A percentile compares a stretch with the other conserved stretches of the same genome.
Evolutionary conservation across 2,888 invertebrate species (phyloP).

Genomic region (Rhagonycha fulva): DNA sequence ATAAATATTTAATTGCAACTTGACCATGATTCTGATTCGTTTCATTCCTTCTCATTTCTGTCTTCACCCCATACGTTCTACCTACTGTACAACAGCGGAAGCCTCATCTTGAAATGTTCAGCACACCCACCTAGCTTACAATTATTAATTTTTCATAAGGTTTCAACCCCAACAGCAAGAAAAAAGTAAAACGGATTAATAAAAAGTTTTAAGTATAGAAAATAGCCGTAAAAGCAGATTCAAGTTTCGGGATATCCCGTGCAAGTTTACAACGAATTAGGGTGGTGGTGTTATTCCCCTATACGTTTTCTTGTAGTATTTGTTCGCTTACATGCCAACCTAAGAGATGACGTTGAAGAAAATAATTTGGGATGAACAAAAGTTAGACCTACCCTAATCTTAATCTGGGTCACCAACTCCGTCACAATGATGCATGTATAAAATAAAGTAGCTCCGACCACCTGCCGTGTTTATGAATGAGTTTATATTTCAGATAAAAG

Average conservation of each 20-base stretch:
- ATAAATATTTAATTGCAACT: not conserved
- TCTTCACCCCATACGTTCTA: not conserved
- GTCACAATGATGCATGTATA: constrained; percentile 35
- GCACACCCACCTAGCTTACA: not conserved
- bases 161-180: not conserved
- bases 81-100: not conserved
- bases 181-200: not conserved
- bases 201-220: not conserved
- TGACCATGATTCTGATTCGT: not conserved
- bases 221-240: not conserved
- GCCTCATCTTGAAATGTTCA: not conserved
- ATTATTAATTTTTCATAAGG: not conserved
- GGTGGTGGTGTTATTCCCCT: not conserved
- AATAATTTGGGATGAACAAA: constrained; percentile 38
- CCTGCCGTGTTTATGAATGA: constrained; percentile 40
- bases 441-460: constrained; percentile 39
- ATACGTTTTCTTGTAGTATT: not conserved
- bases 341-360: constrained; percentile 32
- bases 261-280: not conserved
- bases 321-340: constrained; percentile 10
- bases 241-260: not conserved
- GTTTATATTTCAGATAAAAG: constrained; percentile 38
- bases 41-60: no score
- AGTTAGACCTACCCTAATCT: constrained; percentile 39
- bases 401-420: constrained; percentile 39